phyloP scores from a whole-genome alignment of 2,113 vertebrate species.

The Syrrhaptes paradoxus region DNA sequence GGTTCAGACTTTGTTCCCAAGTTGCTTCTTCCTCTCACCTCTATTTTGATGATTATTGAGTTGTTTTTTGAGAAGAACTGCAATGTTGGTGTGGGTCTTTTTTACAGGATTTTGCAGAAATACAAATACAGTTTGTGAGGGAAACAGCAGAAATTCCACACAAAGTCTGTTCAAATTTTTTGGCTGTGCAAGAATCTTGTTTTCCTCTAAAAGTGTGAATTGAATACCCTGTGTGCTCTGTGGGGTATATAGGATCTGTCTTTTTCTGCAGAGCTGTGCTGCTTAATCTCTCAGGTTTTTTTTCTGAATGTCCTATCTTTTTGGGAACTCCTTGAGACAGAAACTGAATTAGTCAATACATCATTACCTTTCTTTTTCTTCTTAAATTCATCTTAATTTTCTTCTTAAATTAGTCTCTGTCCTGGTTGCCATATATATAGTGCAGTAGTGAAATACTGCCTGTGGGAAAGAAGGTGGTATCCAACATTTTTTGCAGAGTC shows the following conservation, averaged over 20 bases:
- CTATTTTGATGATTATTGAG: not conserved
- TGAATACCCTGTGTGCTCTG: not conserved
- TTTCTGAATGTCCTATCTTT: not conserved
- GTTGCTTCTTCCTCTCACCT: not conserved
- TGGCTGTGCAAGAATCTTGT: not conserved
- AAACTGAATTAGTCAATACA: not conserved
- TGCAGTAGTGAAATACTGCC: not conserved
- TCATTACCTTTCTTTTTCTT: not conserved
- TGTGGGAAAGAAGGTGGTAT: not conserved
- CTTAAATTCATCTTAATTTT: not conserved
- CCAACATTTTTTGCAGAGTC: not conserved
- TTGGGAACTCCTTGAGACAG: not conserved
- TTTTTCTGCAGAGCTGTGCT: not conserved
- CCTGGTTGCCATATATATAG: not conserved
- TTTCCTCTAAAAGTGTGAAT: not conserved
- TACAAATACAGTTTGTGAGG: not conserved
- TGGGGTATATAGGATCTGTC: fast-evolving
- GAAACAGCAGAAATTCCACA: not conserved
- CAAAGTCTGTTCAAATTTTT: not conserved
- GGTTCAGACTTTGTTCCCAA: not conserved
- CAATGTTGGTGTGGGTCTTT: not conserved
- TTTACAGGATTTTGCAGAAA: not conserved
- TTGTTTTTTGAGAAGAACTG: not conserved
- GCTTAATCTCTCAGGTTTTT: not conserved
- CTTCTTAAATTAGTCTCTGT: not conserved